These are phyloP conservation scores for Pipistrellus pygmaeus DNA, from an alignment of 2,797 vertebrate genomes.

Conservation along the genomic window DNA sequence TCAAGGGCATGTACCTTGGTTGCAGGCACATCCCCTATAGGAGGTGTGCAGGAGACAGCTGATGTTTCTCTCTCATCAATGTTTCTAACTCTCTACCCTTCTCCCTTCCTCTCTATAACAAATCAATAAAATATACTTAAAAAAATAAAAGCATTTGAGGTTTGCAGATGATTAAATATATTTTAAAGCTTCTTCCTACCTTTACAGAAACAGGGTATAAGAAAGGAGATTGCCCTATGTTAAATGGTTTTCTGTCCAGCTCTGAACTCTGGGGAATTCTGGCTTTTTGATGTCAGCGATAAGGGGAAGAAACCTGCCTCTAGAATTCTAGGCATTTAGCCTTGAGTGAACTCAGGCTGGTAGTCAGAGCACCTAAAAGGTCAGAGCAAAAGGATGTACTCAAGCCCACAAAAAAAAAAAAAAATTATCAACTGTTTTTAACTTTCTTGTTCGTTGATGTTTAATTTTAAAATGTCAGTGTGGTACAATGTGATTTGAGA, in stretches of 20 bases:
- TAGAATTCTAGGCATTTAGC: background rate
- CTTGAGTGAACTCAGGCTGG: background rate
- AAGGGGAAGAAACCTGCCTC: background rate
- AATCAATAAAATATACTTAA: no score
- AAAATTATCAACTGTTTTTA: background rate
- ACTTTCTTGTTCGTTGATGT: background rate
- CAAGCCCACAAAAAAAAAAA: background rate
- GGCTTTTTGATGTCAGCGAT: background rate
- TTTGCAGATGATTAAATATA: background rate
- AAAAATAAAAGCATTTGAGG: background rate
- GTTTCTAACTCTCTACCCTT: no score
- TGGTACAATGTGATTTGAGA: background rate
- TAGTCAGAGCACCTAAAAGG: background rate
- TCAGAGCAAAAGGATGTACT: background rate
- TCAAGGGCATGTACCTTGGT: no score
- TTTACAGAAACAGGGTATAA: background rate
- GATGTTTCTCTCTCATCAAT: no score
- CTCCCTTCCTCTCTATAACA: no score
- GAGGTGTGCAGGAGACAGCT: no score
- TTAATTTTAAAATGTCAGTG: slow-evolving; percentile 24
- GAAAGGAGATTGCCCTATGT: background rate
- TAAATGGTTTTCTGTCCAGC: background rate
- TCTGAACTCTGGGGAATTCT: slow-evolving; percentile 12
- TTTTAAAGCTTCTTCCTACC: background rate
- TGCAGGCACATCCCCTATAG: no score